These are phyloP conservation scores for Lordiphosa andalusiaca DNA, from an alignment of 2,888 invertebrate species.

Conservation along the genomic window DNA sequence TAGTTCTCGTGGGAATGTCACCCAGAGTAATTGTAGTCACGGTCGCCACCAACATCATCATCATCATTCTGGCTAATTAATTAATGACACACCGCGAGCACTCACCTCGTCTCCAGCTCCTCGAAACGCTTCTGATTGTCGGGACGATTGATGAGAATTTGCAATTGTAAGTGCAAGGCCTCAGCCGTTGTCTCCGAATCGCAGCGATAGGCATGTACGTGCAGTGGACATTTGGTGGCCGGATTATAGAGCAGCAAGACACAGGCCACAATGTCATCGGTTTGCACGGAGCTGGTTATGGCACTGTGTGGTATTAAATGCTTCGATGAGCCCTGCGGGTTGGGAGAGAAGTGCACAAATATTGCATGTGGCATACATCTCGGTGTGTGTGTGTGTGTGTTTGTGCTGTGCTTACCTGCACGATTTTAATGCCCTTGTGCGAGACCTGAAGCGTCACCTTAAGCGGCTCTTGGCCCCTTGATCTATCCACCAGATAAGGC, in stretches of 20 bases:
- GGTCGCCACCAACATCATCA: slow-evolving; percentile 10
- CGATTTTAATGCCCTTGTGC: slow-evolving; percentile 95
- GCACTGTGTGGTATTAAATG: slow-evolving; percentile 97
- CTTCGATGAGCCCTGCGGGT: slow-evolving; percentile 85
- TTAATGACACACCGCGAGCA: slow-evolving; percentile 75
- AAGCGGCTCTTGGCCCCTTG: slow-evolving; percentile 91
- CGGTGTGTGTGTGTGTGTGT: slow-evolving; percentile 1
- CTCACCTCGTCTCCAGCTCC: slow-evolving; percentile 86
- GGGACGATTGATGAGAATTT: slow-evolving; percentile 89
- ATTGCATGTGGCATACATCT: background rate
- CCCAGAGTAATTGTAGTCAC: background rate
- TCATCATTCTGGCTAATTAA: slow-evolving; percentile 32
- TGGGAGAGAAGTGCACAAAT: background rate
- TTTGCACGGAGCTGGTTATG: slow-evolving; percentile 93
- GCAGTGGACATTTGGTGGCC: slow-evolving; percentile 95
- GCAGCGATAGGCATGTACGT: slow-evolving; percentile 96
- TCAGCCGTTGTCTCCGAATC: slow-evolving; percentile 96
- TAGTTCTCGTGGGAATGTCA: slow-evolving; percentile 8
- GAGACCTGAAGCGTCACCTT: slow-evolving; percentile 95
- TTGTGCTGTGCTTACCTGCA: slow-evolving; percentile 82
- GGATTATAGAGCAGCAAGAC: slow-evolving; percentile 96
- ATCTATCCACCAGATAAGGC: slow-evolving; percentile 90
- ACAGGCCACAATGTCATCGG: slow-evolving; percentile 95
- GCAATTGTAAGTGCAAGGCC: slow-evolving; percentile 91
- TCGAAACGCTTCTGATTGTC: slow-evolving; percentile 92